Conservation (phyloP, 2,113 vertebrate genomes). For the Syngnathus scovelli region DNA sequence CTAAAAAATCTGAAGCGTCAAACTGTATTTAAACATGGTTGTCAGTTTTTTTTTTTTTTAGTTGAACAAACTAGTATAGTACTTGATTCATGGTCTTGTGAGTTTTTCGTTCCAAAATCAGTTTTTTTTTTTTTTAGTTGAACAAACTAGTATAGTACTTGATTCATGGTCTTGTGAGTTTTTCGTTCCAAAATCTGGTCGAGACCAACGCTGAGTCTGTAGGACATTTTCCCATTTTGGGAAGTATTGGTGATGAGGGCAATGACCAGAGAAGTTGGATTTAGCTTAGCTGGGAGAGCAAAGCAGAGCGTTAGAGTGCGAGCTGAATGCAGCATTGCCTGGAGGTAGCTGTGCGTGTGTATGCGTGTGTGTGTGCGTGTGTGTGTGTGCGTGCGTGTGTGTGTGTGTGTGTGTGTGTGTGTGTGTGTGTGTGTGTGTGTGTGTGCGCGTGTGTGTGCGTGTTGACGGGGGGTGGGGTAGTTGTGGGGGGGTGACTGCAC, state of each 20-base stretch:
- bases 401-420: background rate
- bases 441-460: background rate
- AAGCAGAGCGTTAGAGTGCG: slow-evolving; percentile 46
- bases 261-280: slow-evolving; percentile 40
- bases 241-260: slow-evolving; percentile 33
- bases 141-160: background rate
- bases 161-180: background rate
- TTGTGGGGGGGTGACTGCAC: slow-evolving; percentile 36
- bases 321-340: slow-evolving; percentile 56
- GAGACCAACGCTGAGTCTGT: slow-evolving; percentile 12
- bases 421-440: background rate
- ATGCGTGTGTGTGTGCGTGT: background rate
- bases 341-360: slow-evolving; percentile 35
- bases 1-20: no score
- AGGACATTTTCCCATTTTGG: slow-evolving; percentile 33
- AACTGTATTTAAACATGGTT: no score
- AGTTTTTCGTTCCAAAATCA: background rate
- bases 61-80: background rate
- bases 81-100: background rate
- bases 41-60: no score
- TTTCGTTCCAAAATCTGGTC: background rate
- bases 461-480: slow-evolving; percentile 2
- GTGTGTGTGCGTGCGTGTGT: background rate
- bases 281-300: slow-evolving; percentile 27
- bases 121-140: no score